These are phyloP conservation scores for Campoplex nolae DNA, from an alignment of 2,888 invertebrate species.

Conservation along the genomic window DNA sequence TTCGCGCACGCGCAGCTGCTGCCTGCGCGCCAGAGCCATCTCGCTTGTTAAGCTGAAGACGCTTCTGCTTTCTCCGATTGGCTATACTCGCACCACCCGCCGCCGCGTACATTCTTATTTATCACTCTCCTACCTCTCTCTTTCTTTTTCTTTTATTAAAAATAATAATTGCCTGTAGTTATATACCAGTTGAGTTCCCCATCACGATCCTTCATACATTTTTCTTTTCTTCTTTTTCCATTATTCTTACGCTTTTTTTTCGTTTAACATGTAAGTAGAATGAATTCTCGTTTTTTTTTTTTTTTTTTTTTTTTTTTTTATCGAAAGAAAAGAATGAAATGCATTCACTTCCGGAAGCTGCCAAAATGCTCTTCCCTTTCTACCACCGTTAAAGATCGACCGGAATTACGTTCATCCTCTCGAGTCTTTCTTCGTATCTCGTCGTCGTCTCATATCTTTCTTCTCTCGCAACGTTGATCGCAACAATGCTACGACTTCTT, in stretches of 20 bases:
- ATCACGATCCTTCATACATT: background rate
- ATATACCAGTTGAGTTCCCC: background rate
- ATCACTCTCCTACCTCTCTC: background rate
- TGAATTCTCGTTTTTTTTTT: background rate
- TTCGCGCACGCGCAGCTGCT: conserved; percentile 67
- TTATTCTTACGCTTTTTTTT: background rate
- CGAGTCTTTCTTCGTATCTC: background rate
- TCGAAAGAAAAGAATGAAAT: conserved; percentile 4
- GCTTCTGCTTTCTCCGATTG: conserved; percentile 88
- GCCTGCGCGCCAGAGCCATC: conserved; percentile 59
- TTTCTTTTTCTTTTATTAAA: background rate
- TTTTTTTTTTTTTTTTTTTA: background rate
- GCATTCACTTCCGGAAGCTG: conserved; percentile 46
- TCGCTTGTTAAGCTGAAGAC: conserved; percentile 84
- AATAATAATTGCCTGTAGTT: background rate
- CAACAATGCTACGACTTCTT: conserved; percentile 8
- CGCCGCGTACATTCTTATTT: conserved; percentile 91
- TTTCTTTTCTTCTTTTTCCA: background rate
- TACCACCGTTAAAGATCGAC: conserved; percentile 52
- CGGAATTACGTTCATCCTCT: conserved; percentile 41
- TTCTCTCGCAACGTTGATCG: conserved; percentile 12
- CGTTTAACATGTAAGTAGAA: background rate
- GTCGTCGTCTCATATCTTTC: conserved; percentile 28
- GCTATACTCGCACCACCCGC: conserved; percentile 95
- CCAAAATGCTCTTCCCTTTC: conserved; percentile 55